phyloP scores from a whole-genome alignment of 2,888 invertebrate genomes.

The Troides oblongomaculatus region DNA sequence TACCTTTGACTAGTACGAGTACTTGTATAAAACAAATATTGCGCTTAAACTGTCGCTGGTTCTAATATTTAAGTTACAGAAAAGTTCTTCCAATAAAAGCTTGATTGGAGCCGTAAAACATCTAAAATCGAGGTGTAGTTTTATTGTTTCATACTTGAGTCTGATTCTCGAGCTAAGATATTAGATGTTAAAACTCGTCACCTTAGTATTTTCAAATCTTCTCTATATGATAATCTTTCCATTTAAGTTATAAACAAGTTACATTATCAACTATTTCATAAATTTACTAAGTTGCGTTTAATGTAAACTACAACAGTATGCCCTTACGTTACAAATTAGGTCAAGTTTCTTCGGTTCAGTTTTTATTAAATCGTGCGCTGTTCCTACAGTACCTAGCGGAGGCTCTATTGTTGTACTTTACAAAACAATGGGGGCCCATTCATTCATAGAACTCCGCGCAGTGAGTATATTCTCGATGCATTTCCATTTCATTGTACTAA shows the following conservation, averaged over 20 bases:
- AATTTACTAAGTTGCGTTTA: neutral
- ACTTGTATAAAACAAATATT: no score
- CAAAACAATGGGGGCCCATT: slow-evolving; percentile 22
- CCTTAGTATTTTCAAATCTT: no score
- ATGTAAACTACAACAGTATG: neutral
- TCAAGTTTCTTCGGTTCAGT: slow-evolving; percentile 18
- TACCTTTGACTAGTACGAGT: no score
- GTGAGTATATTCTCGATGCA: slow-evolving; percentile 7
- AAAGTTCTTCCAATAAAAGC: no score
- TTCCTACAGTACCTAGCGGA: slow-evolving; percentile 6
- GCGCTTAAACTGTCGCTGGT: no score
- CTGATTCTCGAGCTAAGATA: no score
- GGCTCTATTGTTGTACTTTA: slow-evolving; percentile 22
- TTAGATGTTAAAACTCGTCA: no score
- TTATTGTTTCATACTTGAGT: no score
- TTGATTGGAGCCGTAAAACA: no score
- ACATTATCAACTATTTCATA: neutral
- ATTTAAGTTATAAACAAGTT: neutral
- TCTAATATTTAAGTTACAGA: no score
- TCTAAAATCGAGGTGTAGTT: no score
- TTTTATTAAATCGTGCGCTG: slow-evolving; percentile 14
- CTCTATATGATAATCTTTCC: neutral
- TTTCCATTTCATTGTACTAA: neutral
- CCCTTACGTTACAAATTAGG: slow-evolving; percentile 7
- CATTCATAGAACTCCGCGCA: slow-evolving; percentile 6